A percentile compares a stretch with the other conserved stretches of the same genome.
Evolutionary conservation across 2,888 invertebrate genomes (phyloP).

Genomic region (Drosophila neonasuta): DNA sequence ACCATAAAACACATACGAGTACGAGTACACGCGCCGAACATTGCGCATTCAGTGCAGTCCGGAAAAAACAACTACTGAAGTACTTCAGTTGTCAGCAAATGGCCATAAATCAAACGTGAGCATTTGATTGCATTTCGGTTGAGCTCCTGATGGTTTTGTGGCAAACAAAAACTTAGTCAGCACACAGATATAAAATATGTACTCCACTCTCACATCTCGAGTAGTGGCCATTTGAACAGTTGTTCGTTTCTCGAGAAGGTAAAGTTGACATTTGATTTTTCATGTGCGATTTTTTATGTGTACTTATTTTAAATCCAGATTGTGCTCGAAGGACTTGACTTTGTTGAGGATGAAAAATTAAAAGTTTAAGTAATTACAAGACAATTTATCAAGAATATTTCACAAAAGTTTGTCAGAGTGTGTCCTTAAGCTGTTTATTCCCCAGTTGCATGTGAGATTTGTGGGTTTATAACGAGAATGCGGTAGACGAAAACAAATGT

Average conservation of each 20-base stretch:
- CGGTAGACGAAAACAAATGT: not conserved
- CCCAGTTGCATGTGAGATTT: not conserved
- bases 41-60: constrained; percentile 45
- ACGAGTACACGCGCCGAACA: constrained; percentile 14
- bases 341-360: not conserved
- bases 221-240: not conserved
- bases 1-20: constrained; percentile 61
- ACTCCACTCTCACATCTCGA: not conserved
- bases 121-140: constrained; percentile 66
- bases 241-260: not conserved
- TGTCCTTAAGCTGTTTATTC: not conserved
- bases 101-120: constrained; percentile 61
- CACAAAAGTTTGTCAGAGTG: not conserved
- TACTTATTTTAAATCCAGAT: constrained; percentile 3
- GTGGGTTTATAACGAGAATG: not conserved
- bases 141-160: constrained; percentile 18
- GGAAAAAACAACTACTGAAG: constrained; percentile 3
- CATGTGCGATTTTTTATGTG: not conserved
- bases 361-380: not conserved
- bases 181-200: not conserved
- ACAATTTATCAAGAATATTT: not conserved
- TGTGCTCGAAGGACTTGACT: not conserved
- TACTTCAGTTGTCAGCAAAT: constrained; percentile 12
- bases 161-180: constrained; percentile 6
- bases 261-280: not conserved